Percentiles rank a stretch among this genome's conserved stretches.
Evolutionary conservation across 2,113 vertebrate species (phyloP).

Genomic region (Eudyptes chrysolophus): DNA sequence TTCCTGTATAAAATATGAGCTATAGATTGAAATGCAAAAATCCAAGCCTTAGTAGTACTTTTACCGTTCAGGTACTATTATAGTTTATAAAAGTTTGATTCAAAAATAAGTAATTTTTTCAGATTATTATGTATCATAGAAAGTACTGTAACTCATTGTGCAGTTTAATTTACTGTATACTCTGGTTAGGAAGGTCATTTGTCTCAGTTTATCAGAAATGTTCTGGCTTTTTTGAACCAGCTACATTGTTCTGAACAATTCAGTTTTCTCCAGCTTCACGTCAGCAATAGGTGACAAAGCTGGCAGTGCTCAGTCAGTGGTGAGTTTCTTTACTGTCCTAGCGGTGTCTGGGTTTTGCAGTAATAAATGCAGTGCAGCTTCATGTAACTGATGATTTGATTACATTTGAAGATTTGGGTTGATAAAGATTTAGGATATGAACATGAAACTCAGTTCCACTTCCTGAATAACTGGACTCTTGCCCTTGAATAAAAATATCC

Average conservation of each 20-base stretch:
- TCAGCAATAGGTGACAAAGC: background rate
- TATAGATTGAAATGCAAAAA: background rate
- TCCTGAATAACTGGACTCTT: background rate
- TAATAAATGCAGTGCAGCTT: background rate
- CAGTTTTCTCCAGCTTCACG: background rate
- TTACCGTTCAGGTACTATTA: background rate
- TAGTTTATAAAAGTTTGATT: background rate
- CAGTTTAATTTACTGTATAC: background rate
- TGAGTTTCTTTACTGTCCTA: background rate
- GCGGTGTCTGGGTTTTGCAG: background rate
- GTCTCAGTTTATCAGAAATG: background rate
- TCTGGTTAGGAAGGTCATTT: background rate
- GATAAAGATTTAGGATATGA: background rate
- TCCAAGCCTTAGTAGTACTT: background rate
- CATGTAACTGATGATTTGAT: background rate
- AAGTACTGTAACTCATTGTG: background rate
- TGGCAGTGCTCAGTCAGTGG: background rate
- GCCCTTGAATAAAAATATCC: background rate
- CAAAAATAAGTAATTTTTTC: background rate
- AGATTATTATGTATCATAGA: background rate
- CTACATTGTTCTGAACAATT: background rate
- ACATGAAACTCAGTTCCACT: background rate
- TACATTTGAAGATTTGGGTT: background rate
- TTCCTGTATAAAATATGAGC: fast-evolving
- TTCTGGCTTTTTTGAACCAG: background rate